Evolutionary conservation across 2,113 vertebrate species (phyloP).

Genomic region (Amia ocellicauda): DNA sequence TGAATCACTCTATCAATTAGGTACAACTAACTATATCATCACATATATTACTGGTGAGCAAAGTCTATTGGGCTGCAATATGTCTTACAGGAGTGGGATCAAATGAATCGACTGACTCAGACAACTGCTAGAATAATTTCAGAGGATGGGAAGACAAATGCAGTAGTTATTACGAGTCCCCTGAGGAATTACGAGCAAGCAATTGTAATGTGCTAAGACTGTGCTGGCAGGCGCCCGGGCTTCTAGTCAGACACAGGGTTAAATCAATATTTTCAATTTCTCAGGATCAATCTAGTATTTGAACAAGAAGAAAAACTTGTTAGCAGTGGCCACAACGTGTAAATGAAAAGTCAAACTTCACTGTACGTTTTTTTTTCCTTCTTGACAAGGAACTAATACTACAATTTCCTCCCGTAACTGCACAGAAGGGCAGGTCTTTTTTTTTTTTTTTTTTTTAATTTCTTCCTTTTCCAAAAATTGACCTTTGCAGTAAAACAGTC

Average conservation of each 20-base stretch:
- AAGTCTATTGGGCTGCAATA: slow-evolving; percentile 85
- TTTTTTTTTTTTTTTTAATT: too few relatives aligned
- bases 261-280: slow-evolving; percentile 99
- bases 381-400: slow-evolving; percentile 70
- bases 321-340: slow-evolving; percentile 86
- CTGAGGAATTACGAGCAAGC: slow-evolving; percentile 86
- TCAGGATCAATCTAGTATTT: slow-evolving; percentile 92
- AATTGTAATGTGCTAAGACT: slow-evolving; percentile 88
- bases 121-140: slow-evolving; percentile 92
- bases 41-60: slow-evolving; percentile 90
- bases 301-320: slow-evolving; percentile 89
- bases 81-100: slow-evolving; percentile 80
- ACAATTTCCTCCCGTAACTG: slow-evolving; percentile 1
- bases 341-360: slow-evolving; percentile 97
- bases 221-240: slow-evolving; percentile 80
- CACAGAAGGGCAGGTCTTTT: too few relatives aligned
- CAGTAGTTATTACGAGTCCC: slow-evolving; percentile 91
- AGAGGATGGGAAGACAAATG: slow-evolving; percentile 84
- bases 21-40: slow-evolving; percentile 93
- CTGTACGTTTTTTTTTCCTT: slow-evolving; percentile 36
- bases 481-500: slow-evolving; percentile 14
- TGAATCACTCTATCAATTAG: slow-evolving; percentile 98
- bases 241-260: slow-evolving; percentile 86
- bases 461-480: background rate
- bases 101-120: slow-evolving; percentile 84